phyloP scores from a whole-genome alignment of 64 coral and sea anemone genomes.

The Porites lutea region DNA sequence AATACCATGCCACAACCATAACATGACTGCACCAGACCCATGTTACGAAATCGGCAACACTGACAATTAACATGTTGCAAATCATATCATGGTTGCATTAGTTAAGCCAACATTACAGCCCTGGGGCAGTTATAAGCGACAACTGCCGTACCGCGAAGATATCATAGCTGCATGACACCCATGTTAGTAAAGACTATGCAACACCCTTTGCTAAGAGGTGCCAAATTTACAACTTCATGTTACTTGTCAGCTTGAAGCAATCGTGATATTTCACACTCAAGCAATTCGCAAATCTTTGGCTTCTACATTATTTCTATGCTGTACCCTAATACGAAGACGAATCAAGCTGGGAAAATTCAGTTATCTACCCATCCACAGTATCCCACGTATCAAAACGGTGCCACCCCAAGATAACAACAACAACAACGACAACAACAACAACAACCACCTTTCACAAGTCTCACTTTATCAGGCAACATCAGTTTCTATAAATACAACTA shows the following conservation, averaged over 20 bases:
- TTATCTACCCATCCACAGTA: not conserved
- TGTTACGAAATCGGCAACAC: too few species aligned
- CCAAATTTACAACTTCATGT: too few species aligned
- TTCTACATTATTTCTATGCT: not conserved
- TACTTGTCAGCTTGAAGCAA: too few species aligned
- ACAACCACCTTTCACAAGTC: conserved; percentile 11
- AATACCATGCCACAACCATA: too few species aligned
- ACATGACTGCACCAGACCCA: too few species aligned
- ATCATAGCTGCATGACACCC: not conserved
- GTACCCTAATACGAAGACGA: not conserved
- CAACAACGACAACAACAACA: conserved; percentile 4
- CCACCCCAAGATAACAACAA: conserved; percentile 28
- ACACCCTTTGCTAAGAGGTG: too few species aligned
- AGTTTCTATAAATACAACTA: not conserved
- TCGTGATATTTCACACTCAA: not conserved
- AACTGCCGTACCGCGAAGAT: not conserved
- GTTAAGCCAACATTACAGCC: too few species aligned
- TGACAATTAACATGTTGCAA: too few species aligned
- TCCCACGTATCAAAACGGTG: not conserved
- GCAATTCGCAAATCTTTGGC: not conserved
- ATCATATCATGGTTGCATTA: too few species aligned
- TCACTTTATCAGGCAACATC: conserved; percentile 1
- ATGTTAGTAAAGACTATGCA: not conserved
- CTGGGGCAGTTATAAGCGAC: too few species aligned
- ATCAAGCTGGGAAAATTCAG: not conserved